Evolutionary conservation across 1,140 invertebrate species (phyloP).

Genomic region (Harlomillsia oculata): DNA sequence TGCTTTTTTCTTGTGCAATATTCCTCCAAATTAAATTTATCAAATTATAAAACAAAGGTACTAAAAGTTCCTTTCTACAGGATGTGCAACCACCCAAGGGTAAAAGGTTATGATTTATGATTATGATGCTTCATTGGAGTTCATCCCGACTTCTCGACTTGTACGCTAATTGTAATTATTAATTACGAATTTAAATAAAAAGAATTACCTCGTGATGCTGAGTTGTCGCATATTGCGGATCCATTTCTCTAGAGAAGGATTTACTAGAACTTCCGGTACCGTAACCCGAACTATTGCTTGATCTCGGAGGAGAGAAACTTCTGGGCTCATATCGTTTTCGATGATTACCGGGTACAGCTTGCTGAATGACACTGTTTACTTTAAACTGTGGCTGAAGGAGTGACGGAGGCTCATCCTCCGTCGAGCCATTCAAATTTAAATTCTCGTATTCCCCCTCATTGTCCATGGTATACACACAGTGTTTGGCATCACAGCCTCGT

Average conservation of each 20-base stretch:
- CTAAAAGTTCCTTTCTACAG: too few species aligned
- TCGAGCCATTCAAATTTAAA: slow-evolving; percentile 38
- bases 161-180: too few species aligned
- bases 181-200: too few species aligned
- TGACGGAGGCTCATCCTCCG: slow-evolving; percentile 31
- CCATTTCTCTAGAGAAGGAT: slow-evolving; percentile 48
- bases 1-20: too few species aligned
- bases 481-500: slow-evolving; percentile 57
- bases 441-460: slow-evolving; percentile 66
- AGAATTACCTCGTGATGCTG: slow-evolving; percentile 14
- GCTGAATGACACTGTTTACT: slow-evolving; percentile 39
- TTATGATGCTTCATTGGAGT: too few species aligned
- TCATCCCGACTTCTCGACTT: too few species aligned
- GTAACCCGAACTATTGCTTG: slow-evolving; percentile 71
- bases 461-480: slow-evolving; percentile 55
- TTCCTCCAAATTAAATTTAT: too few species aligned
- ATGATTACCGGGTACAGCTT: slow-evolving; percentile 50
- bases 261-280: slow-evolving; percentile 67
- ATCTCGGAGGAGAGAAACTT: slow-evolving; percentile 68
- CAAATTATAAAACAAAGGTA: too few species aligned
- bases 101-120: too few species aligned
- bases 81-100: too few species aligned
- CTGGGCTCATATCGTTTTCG: slow-evolving; percentile 54
- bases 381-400: slow-evolving; percentile 30
- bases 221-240: slow-evolving; percentile 39